phyloP scores from a whole-genome alignment of 2,797 vertebrate genomes.

The Enteromius paludinosus region DNA sequence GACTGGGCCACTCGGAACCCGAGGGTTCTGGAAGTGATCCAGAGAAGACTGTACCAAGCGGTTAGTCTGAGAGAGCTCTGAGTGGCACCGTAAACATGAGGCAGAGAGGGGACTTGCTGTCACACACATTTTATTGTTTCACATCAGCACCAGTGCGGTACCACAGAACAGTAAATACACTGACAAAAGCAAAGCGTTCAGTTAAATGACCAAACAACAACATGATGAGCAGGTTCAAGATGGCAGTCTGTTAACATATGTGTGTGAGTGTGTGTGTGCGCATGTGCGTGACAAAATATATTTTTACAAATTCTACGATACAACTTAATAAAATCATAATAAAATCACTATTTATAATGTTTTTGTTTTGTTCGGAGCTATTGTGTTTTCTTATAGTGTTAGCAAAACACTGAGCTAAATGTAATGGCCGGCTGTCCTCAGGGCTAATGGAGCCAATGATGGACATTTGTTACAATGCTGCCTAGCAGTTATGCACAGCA shows the following conservation, averaged over 20 bases:
- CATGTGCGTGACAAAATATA: not conserved
- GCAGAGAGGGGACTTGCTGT: constrained; percentile 56
- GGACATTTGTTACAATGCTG: constrained; percentile 48
- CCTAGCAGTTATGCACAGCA: constrained; percentile 45
- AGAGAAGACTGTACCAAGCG: constrained; percentile 53
- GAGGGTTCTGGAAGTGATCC: constrained; percentile 59
- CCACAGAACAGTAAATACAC: constrained; percentile 49
- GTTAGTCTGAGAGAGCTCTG: constrained; percentile 55
- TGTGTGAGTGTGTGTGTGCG: not conserved
- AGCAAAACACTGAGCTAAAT: constrained; percentile 35
- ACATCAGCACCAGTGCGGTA: constrained; percentile 33
- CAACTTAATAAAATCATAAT: not conserved
- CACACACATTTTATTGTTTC: constrained; percentile 62
- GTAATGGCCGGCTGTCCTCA: constrained; percentile 33
- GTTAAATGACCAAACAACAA: not conserved
- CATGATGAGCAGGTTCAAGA: constrained; percentile 7
- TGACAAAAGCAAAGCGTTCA: constrained; percentile 40
- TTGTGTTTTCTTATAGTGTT: constrained; percentile 32
- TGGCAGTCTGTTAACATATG: not conserved
- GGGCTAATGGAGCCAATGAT: constrained; percentile 42
- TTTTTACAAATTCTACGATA: not conserved
- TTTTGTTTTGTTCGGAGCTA: constrained; percentile 15
- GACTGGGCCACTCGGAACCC: constrained; percentile 60
- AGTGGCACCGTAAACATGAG: constrained; percentile 64
- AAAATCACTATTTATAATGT: constrained; percentile 14